Conservation (phyloP, 2,797 vertebrate genomes). For the Takifugu ocellatus region DNA sequence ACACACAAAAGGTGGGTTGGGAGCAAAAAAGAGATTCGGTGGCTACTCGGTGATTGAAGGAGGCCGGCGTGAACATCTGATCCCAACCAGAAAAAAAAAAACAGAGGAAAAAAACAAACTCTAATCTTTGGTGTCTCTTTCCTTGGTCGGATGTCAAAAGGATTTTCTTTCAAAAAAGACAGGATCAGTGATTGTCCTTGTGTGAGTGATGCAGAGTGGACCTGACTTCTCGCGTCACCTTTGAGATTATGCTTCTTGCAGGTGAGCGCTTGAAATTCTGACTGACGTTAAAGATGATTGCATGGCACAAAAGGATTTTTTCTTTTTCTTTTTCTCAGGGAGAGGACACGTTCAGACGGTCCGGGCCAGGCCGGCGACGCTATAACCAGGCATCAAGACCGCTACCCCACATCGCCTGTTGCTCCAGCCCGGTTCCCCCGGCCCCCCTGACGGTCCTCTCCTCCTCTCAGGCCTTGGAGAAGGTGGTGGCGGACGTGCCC, state of each 20-base stretch:
- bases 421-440: conserved; percentile 41
- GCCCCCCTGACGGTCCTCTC: conserved; percentile 48
- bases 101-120: conserved; percentile 37
- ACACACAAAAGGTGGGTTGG: conserved; percentile 59
- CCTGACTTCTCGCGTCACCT: conserved; percentile 66
- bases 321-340: conserved; percentile 17
- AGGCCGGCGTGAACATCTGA: conserved; percentile 44
- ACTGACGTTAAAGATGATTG: conserved; percentile 71
- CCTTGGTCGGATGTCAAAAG: conserved; percentile 64
- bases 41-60: conserved; percentile 52
- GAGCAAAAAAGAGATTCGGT: conserved; percentile 42
- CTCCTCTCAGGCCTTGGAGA: conserved; percentile 90
- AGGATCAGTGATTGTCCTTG: conserved; percentile 70
- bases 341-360: conserved; percentile 57
- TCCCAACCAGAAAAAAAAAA: conserved; percentile 26
- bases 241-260: conserved; percentile 63
- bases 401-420: conserved; percentile 40
- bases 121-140: conserved; percentile 74
- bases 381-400: conserved; percentile 47
- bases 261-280: conserved; percentile 62
- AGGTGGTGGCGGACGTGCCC: conserved; percentile 86
- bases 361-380: conserved; percentile 49
- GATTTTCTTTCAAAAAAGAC: conserved; percentile 57
- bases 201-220: conserved; percentile 66
- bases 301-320: conserved; percentile 73